phyloP scores from a whole-genome alignment of 2,797 vertebrate genomes.

The Crenichthys baileyi region DNA sequence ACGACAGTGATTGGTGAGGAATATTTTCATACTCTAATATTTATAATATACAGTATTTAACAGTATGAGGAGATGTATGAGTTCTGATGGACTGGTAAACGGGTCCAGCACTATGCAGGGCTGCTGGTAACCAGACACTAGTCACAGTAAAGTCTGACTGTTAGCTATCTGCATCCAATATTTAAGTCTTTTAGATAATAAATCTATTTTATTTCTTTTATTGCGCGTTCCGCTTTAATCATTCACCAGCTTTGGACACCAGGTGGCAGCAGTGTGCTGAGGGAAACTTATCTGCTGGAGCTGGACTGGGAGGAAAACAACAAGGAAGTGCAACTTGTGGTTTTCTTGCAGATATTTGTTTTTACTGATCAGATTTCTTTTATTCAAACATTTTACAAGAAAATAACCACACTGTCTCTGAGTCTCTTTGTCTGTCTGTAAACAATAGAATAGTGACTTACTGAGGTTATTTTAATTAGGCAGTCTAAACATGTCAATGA shows the following conservation, averaged over 20 bases:
- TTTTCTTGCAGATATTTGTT: background rate
- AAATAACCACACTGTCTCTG: background rate
- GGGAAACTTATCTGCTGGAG: background rate
- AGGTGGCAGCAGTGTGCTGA: constrained; percentile 13
- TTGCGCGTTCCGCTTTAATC: background rate
- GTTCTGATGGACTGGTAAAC: no score
- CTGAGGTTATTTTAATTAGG: background rate
- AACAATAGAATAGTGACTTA: background rate
- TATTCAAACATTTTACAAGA: background rate
- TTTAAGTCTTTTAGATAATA: no score
- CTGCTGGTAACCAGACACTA: background rate
- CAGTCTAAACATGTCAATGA: background rate
- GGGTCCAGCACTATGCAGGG: background rate
- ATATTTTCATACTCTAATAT: no score
- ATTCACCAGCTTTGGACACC: background rate
- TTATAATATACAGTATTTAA: no score
- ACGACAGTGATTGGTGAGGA: no score
- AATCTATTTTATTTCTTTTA: background rate
- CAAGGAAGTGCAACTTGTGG: background rate
- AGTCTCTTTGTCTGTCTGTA: background rate
- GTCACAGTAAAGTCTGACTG: no score
- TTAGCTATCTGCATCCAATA: no score
- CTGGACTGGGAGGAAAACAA: background rate
- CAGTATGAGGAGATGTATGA: background rate
- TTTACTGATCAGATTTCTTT: background rate